Evolutionary conservation across 1,140 invertebrate species (phyloP).

Genomic region (Polypedilum pembai): DNA sequence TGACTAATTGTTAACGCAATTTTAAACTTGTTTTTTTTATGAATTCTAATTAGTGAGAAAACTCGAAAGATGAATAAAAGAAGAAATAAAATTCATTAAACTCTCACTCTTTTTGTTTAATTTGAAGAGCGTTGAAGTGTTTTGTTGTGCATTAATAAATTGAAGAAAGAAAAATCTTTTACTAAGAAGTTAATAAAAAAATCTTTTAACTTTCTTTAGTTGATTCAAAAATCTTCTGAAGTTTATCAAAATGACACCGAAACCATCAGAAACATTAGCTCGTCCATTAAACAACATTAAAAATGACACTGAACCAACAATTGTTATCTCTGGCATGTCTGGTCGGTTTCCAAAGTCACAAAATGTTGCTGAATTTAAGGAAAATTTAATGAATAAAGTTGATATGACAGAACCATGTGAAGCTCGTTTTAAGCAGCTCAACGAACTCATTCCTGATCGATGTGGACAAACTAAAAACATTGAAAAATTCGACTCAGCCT

Average conservation of each 20-base stretch:
- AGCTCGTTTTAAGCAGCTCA: slow-evolving; percentile 62
- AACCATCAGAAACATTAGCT: not conserved
- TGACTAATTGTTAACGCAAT: no score
- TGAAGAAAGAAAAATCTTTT: no score
- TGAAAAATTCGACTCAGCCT: slow-evolving; percentile 72
- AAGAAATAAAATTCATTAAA: no score
- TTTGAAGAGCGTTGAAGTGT: no score
- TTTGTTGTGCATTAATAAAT: no score
- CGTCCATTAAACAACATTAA: not conserved
- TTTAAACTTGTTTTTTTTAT: no score
- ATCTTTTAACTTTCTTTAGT: no score
- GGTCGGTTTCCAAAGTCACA: slow-evolving; percentile 58
- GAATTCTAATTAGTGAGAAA: no score
- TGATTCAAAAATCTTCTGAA: not conserved
- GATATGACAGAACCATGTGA: slow-evolving; percentile 53
- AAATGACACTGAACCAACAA: not conserved
- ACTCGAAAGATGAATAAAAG: no score
- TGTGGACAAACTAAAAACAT: slow-evolving; percentile 65
- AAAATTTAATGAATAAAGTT: slow-evolving; percentile 51
- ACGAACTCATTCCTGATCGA: slow-evolving; percentile 60
- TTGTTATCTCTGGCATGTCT: slow-evolving; percentile 50
- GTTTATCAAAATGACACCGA: not conserved
- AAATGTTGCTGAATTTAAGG: slow-evolving; percentile 52
- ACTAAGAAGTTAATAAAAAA: no score
- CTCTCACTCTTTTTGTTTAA: no score